Conservation (phyloP, 1,140 invertebrate species). For the Elymnias hypermnestra region DNA sequence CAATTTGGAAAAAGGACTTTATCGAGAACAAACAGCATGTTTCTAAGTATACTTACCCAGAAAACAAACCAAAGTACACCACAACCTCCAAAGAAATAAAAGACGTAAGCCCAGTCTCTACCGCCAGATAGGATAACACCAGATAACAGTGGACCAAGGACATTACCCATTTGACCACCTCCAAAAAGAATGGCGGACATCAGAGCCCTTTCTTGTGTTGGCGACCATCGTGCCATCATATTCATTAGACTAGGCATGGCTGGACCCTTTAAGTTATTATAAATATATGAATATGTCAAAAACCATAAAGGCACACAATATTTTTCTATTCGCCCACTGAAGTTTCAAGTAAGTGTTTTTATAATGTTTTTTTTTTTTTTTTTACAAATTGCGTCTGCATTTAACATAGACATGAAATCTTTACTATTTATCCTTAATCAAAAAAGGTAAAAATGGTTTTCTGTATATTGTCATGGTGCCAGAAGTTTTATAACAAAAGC, state of each 20-base stretch:
- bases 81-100: constrained; percentile 88
- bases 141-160: constrained; percentile 83
- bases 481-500: no score
- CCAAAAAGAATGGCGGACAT: constrained; percentile 84
- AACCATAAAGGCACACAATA: no score
- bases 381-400: no score
- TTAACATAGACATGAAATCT: no score
- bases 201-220: constrained; percentile 81
- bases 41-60: constrained; percentile 79
- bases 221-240: constrained; percentile 84
- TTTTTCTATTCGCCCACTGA: no score
- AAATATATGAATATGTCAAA: not conserved
- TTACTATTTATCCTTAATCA: no score
- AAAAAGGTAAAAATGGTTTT: no score
- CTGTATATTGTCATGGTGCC: no score
- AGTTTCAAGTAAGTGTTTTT: no score
- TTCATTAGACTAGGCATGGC: constrained; percentile 86
- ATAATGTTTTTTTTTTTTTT: no score
- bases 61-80: constrained; percentile 83
- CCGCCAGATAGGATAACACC: constrained; percentile 80
- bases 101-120: constrained; percentile 84
- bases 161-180: constrained; percentile 83
- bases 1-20: no score
- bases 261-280: constrained; percentile 75
- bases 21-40: no score